Conservation (phyloP, 2,888 invertebrate genomes). For the Rhodophaea formosa region DNA sequence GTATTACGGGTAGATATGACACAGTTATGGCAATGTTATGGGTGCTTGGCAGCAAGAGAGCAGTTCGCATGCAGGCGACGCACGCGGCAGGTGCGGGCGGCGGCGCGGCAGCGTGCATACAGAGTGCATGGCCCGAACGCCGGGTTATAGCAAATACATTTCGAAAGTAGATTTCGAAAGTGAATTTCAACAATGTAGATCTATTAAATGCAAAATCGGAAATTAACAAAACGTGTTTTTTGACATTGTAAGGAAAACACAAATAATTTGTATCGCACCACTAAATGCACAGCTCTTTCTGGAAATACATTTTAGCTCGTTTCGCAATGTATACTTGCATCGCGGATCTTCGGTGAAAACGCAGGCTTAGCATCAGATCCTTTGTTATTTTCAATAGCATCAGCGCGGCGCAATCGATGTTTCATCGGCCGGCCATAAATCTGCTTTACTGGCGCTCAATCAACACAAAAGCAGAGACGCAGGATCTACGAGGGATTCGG, state of each 20-base stretch:
- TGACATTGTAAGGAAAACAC: no score
- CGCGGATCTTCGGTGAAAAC: background rate
- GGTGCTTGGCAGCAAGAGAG: background rate
- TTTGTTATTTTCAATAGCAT: background rate
- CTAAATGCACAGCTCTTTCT: no score
- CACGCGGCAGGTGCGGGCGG: constrained; percentile 1
- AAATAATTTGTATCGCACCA: no score
- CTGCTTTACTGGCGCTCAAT: constrained; percentile 35
- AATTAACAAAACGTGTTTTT: no score
- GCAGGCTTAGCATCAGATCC: background rate
- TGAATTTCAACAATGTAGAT: no score
- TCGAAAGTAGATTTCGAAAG: no score
- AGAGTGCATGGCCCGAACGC: background rate
- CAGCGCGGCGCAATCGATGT: background rate
- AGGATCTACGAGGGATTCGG: constrained; percentile 36
- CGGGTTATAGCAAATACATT: background rate
- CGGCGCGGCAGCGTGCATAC: constrained; percentile 1
- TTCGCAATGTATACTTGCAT: no score
- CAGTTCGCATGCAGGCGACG: background rate
- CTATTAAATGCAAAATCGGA: no score
- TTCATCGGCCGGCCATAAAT: constrained; percentile 29
- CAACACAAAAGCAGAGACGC: constrained; percentile 38
- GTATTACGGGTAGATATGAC: no score
- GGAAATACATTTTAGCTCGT: no score
- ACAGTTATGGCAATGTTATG: constrained; percentile 2